phyloP scores from a whole-genome alignment of 2,888 invertebrate species.

The Podotricha telesiphe region DNA sequence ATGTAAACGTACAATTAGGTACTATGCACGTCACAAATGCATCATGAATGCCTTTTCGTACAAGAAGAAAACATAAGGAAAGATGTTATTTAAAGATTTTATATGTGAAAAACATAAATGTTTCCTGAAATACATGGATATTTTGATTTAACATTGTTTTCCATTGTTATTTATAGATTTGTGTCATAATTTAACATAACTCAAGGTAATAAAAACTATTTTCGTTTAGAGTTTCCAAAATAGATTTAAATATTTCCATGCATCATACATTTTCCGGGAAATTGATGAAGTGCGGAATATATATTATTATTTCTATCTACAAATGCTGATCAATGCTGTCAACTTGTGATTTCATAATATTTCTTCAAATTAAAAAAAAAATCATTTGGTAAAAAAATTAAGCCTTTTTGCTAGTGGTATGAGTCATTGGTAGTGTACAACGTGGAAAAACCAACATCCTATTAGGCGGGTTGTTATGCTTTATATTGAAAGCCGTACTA shows the following conservation, averaged over 20 bases:
- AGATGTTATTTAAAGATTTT: not conserved
- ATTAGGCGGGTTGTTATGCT: not conserved
- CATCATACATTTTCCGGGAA: conserved; percentile 18
- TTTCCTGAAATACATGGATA: conserved; percentile 4
- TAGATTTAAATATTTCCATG: conserved; percentile 32
- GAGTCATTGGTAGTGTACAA: conserved; percentile 28
- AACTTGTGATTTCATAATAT: conserved; percentile 7
- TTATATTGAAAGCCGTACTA: not conserved
- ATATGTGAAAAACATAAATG: not conserved
- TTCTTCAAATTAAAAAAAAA: not conserved
- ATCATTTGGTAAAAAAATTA: conserved; percentile 5
- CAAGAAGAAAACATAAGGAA: not conserved
- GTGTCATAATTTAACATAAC: conserved; percentile 29
- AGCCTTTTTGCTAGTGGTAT: conserved; percentile 18
- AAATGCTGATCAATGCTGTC: conserved; percentile 2
- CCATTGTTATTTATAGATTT: conserved; percentile 11
- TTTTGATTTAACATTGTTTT: not conserved
- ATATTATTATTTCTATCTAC: conserved; percentile 11
- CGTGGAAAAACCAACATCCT: conserved; percentile 32
- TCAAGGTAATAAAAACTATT: conserved; percentile 30
- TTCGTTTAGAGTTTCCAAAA: conserved; percentile 33
- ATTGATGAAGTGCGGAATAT: conserved; percentile 2
- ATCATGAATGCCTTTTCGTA: not conserved
- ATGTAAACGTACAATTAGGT: too few relatives aligned
- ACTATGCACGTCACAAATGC: conserved; percentile 6